Evolutionary conservation across 2,888 invertebrate genomes (phyloP), one percentile per base, ranked within the genome.

Genomic region (Polydrusus pterygomalis): DNA sequence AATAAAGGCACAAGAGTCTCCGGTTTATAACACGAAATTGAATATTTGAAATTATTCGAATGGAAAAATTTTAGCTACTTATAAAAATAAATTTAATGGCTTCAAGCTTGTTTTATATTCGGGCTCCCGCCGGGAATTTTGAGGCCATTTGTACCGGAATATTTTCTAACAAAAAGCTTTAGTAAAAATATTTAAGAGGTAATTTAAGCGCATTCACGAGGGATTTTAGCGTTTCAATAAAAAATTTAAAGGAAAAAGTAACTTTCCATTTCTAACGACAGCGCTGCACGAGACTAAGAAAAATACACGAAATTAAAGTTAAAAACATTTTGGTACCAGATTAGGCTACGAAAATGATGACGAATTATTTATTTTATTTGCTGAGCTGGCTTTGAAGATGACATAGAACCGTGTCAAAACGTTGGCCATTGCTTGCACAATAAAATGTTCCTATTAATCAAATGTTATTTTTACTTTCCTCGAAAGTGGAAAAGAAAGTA

Each of bases 51-150:
- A 54, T 54, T 54, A 54, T 54, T 54, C 54, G 30, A 54, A 54
- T 54, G 54, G 20, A 54, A 54, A 54, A 54, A 54, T 54, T 54
- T 54, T 1, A 54, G 54, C 20, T 54, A 25, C 30, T 54, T 54
- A 54, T 54, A 20, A 20, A 25, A 54, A 54, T 30, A 54, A 54
- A 54, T 54, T 54, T 54, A 54, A 54, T 54, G 54, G 54, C 54
- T 30, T 1, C 30, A 11, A 25, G 54, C 54, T 30, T 30, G 20
- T 30, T 54, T 54, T 20, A 30, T 54, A 25, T 54, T 54, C 11
- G 30, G 54, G 54, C 25, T 11, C 25, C 25, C 25, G 25, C n/a
- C n/a, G 25, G 20, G 25, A 30, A n/a, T 25, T 54, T 20, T 30
- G n/a, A n/a, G 54, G n/a, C 20, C 0, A 25, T 54, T 54, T 54